Evolutionary conservation across 2,888 invertebrate species (phyloP), one percentile per base, ranked within the genome.

Genomic region (Parapristionchus giblindavisi): DNA sequence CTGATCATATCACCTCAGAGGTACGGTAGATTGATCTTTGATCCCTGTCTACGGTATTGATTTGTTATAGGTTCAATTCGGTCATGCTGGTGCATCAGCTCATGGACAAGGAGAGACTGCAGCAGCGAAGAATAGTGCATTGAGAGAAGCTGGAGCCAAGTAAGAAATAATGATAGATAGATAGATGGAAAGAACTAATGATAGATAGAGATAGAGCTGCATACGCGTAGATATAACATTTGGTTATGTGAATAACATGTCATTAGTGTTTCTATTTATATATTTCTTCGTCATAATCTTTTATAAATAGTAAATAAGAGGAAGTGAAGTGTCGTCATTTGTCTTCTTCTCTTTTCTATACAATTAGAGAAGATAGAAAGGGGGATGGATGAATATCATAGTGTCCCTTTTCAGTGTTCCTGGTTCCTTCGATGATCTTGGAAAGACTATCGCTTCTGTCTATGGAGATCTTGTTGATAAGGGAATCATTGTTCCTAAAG

Each of bases 21-120:
- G 90, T 89, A 81, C 24, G 79, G 24, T 5, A 17, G 24, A 34
- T 32, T 3, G 27, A 32, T n/a, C 14, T 14, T 2, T 8, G 61
- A 36, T 36, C 38, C 43, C 43, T 17, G 8, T 29, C 8, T 29
- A n/a, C 11, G 5, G 8, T n/a, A 24, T n/a, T 24, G 54, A 24
- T 14, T 54, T 6, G 27, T 24, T 68, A 70, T 63, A 92, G 89
- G 96, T 99, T 14, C 99, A 99, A 90, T 99, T 99, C 90, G 99
- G 99, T 0, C 99, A 99, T 91, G 99, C 99, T 81, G 99, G 99
- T 6, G 96, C 98, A 1, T 96, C 96, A 87, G 99, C 98, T 34
- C 95, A 98, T 88, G 94, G 94, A 0, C 93, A 93, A 66, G 89
- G 92, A 17, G 99, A 99, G 90, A 98, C 98, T 60, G 98, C 99